phyloP scores from a whole-genome alignment of 2,888 invertebrate species.

The Scaeva pyrastri region DNA sequence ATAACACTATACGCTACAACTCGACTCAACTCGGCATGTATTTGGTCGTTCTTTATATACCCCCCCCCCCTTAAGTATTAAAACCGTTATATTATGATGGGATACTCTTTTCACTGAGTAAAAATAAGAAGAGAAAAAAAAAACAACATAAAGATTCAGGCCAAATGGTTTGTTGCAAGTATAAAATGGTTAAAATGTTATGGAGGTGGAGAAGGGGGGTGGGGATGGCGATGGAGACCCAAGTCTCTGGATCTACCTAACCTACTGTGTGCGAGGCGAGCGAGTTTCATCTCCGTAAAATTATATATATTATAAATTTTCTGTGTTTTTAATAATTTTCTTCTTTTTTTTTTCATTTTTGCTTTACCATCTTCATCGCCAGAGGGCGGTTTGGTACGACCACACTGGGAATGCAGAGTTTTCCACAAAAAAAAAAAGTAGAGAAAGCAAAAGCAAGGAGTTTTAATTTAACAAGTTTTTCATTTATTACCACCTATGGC shows the following conservation, averaged over 20 bases:
- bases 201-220: too few relatives aligned
- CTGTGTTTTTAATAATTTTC: slow-evolving; percentile 25
- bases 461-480: slow-evolving; percentile 73
- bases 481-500: slow-evolving; percentile 74
- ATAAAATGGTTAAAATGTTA: slow-evolving; percentile 67
- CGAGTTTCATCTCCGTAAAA: slow-evolving; percentile 56
- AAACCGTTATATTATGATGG: slow-evolving; percentile 14
- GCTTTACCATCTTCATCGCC: slow-evolving; percentile 47
- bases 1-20: not conserved
- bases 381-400: slow-evolving; percentile 58
- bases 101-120: slow-evolving; percentile 56
- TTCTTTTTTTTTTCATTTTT: slow-evolving; percentile 20
- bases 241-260: slow-evolving; percentile 23
- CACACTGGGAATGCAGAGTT: slow-evolving; percentile 41
- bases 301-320: slow-evolving; percentile 37
- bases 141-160: slow-evolving; percentile 44
- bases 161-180: slow-evolving; percentile 72
- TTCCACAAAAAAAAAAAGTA: not conserved
- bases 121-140: not conserved
- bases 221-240: too few relatives aligned
- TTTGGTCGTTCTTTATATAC: not conserved
- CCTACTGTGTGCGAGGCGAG: not conserved
- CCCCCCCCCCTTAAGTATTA: slow-evolving; percentile 12
- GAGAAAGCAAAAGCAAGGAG: slow-evolving; percentile 38
- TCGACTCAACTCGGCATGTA: not conserved